Evolutionary conservation across 2,888 invertebrate species (phyloP).

Genomic region (Apodemia hepburni): DNA sequence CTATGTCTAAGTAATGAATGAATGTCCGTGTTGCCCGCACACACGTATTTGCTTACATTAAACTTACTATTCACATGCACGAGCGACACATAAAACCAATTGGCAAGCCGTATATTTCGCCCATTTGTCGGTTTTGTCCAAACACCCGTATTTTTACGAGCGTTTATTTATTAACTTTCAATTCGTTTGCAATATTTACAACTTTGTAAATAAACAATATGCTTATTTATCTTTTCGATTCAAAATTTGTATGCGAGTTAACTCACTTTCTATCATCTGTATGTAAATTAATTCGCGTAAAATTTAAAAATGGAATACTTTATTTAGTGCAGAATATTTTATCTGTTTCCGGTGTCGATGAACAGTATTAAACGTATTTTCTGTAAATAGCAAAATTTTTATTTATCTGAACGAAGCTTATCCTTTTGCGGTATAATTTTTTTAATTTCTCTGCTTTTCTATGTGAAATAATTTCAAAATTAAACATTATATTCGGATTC

Average conservation of each 20-base stretch:
- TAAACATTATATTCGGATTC: too few relatives aligned
- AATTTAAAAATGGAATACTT: not conserved
- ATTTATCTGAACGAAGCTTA: too few relatives aligned
- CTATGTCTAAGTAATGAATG: not conserved
- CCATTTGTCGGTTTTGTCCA: not conserved
- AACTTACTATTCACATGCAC: conserved; percentile 2
- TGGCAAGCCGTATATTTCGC: conserved; percentile 5
- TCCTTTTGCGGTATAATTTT: too few relatives aligned
- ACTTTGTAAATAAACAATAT: not conserved
- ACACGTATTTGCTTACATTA: not conserved
- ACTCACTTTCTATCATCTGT: not conserved
- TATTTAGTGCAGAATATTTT: not conserved
- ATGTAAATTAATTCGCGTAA: not conserved
- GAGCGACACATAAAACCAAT: conserved; percentile 10
- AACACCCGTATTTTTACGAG: conserved; percentile 6
- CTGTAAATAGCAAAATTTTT: too few relatives aligned
- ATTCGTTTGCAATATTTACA: not conserved
- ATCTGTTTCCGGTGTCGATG: too few relatives aligned
- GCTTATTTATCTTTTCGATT: not conserved
- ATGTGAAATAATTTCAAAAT: too few relatives aligned
- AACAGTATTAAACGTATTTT: too few relatives aligned
- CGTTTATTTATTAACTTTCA: not conserved
- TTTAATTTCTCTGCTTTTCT: too few relatives aligned
- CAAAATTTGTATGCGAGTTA: not conserved
- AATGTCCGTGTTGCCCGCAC: not conserved